Evolutionary conservation across 2,888 invertebrate genomes (phyloP), one percentile per base, ranked within the genome.

Genomic region (Orchesella flavescens): DNA sequence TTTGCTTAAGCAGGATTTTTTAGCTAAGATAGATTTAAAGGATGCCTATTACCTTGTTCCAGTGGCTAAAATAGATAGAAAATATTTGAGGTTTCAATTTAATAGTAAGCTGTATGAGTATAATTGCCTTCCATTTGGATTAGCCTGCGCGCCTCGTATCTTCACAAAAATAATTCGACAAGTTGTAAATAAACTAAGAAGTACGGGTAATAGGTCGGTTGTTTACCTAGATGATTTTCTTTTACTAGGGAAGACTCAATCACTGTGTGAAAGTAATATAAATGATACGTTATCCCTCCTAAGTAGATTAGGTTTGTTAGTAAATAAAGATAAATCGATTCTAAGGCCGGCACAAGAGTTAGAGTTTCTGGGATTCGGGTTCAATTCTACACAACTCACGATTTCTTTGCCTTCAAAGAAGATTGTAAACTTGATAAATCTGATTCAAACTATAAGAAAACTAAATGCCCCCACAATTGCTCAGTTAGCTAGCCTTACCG

Each of bases 161-260:
- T 71, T 55, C 43, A 78, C 43, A 1, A 78, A 78, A 34, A 5
- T 78, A 15, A 59, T 71, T 55, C 23, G 71, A 19, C 78, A 61
- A 9, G 59, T 71, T 0, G 3, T 69, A 0, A 15, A 34, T 9
- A 1, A 55, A 2, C 17, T 78, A n/a, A 23, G 78, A 15, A 15
- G 1, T 13, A 65, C 21, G 13, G 75, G 75, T 1, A 15, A 12
- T 17, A 1, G 4, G 2, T 63, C 61, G 1, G 44, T 63, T 2
- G 1, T 12, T 1, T 75, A 59, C 44, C 23, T 75, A n/a, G 75
- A 75, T 43, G 75, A 75, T 23, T 13, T 17, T 1, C 46, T 75
- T 10, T 17, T 75, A 7, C 10, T 75, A 9, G 49, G 65, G 1
- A 43, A 21, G 7, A 49, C 23, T 1, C 7, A n/a, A 1, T 7